phyloP scores from a whole-genome alignment of 2,797 vertebrate species.

The Chelmon rostratus region DNA sequence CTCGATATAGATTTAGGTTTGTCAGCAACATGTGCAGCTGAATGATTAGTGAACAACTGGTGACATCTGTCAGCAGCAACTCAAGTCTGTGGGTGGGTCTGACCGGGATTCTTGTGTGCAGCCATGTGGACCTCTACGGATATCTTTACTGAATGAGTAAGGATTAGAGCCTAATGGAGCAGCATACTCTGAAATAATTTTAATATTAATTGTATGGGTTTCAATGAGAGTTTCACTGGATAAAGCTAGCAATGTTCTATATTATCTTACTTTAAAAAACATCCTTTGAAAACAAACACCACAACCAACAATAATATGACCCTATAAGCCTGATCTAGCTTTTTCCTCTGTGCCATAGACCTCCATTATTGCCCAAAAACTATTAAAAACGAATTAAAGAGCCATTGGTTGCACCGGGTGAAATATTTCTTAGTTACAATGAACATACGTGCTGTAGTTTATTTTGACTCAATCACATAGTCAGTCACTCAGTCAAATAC shows the following conservation, averaged over 20 bases:
- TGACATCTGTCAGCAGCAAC: slow-evolving; percentile 58
- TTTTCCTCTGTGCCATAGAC: not conserved
- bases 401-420: not conserved
- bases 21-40: slow-evolving; percentile 46
- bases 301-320: not conserved
- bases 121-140: not conserved
- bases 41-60: slow-evolving; percentile 64
- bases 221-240: not conserved
- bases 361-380: not conserved
- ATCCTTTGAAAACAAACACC: not conserved
- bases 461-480: not conserved
- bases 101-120: not conserved
- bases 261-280: not conserved
- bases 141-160: not conserved
- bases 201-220: not conserved
- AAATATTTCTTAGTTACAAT: not conserved
- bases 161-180: too few relatives aligned
- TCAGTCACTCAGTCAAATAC: too few relatives aligned
- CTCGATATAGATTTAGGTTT: slow-evolving; percentile 46
- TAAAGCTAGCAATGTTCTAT: not conserved
- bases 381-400: not conserved
- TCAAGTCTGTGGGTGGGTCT: slow-evolving; percentile 23
- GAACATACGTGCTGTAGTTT: not conserved
- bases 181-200: not conserved
- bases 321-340: not conserved